These are phyloP conservation scores for Polylopha cassiicola DNA, from an alignment of 2,888 invertebrate species.

Conservation along the genomic window DNA sequence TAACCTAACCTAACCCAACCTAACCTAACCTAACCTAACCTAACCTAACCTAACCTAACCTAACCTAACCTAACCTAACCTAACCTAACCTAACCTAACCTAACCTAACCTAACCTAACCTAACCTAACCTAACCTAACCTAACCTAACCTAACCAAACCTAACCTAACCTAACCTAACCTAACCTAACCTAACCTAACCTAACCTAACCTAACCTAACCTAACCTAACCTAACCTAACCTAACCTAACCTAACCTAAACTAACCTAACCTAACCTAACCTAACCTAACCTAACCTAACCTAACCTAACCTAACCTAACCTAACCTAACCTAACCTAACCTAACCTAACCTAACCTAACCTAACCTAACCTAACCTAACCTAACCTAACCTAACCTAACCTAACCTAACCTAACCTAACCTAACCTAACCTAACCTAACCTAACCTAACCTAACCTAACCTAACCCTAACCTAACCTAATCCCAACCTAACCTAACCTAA, in stretches of 20 bases:
- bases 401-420: conserved; percentile 21
- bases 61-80: conserved; percentile 19
- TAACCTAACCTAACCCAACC: conserved; percentile 22
- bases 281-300: too few relatives aligned
- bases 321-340: too few relatives aligned
- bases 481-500: conserved; percentile 27
- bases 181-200: conserved; percentile 21
- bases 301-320: too few relatives aligned
- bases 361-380: too few relatives aligned
- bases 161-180: conserved; percentile 20
- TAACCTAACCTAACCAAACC: conserved; percentile 24
- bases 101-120: conserved; percentile 23
- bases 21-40: conserved; percentile 24
- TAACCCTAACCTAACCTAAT: conserved; percentile 15
- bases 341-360: too few relatives aligned
- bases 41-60: conserved; percentile 23
- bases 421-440: conserved; percentile 20
- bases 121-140: conserved; percentile 23
- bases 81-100: conserved; percentile 21
- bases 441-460: conserved; percentile 19
- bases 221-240: conserved; percentile 21
- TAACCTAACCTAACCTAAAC: too few relatives aligned
- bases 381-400: conserved; percentile 21
- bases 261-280: too few relatives aligned
- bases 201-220: conserved; percentile 22